These are phyloP conservation scores for Onthophagus taurus DNA, from an alignment of 1,140 invertebrate genomes.

Conservation along the genomic window DNA sequence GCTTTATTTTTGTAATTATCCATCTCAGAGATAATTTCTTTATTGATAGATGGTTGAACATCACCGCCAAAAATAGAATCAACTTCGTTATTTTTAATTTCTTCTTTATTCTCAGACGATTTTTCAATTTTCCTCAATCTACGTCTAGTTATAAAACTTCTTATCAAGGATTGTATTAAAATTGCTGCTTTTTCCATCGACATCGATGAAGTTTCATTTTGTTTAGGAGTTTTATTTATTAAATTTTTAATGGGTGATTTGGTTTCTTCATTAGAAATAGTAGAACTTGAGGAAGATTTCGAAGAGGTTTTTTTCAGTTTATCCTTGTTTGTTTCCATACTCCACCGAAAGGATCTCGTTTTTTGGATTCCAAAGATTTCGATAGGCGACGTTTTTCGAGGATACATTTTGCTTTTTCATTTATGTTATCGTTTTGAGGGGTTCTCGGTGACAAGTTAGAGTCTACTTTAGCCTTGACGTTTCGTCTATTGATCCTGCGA, in stretches of 20 bases:
- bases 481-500: not conserved
- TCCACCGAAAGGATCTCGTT: not conserved
- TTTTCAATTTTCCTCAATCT: not conserved
- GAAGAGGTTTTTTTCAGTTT: not conserved
- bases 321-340: not conserved
- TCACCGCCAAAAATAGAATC: not conserved
- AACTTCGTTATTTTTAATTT: not conserved
- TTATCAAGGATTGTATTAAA: constrained; percentile 15
- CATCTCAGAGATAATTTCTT: not conserved
- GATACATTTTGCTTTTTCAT: constrained; percentile 13
- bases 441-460: not conserved
- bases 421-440: not conserved
- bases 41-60: not conserved
- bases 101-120: not conserved
- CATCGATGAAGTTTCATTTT: too few species aligned
- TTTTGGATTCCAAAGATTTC: not conserved
- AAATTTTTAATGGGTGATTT: constrained; percentile 7
- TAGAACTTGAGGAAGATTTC: constrained; percentile 2
- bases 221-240: too few species aligned
- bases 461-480: not conserved
- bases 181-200: not conserved
- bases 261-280: constrained; percentile 4
- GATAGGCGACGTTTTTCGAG: constrained; percentile 11
- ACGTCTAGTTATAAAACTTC: constrained; percentile 51
- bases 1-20: constrained; percentile 3